Evolutionary conservation across 2,888 invertebrate genomes (phyloP).

Genomic region (Linnaemya vulpina): DNA sequence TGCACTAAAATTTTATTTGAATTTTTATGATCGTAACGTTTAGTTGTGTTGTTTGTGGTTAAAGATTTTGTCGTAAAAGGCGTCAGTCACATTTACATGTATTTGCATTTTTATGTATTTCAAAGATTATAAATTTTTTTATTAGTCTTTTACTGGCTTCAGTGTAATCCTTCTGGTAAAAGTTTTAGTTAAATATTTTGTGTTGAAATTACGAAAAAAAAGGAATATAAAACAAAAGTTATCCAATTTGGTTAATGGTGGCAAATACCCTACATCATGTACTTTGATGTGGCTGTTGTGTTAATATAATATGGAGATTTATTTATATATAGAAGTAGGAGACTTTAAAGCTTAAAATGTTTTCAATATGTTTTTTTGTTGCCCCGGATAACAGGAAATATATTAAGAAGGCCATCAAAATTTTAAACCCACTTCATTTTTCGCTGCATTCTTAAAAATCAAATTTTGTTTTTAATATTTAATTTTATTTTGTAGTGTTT

Average conservation of each 20-base stretch:
- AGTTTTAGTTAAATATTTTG: constrained; percentile 16
- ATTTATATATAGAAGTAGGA: no score
- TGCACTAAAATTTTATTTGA: constrained; percentile 14
- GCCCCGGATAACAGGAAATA: no score
- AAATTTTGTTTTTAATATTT: no score
- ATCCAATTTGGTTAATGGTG: constrained; percentile 31
- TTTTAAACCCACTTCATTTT: no score
- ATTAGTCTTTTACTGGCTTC: constrained; percentile 5
- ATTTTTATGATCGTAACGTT: constrained; percentile 49
- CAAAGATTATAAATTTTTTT: constrained; percentile 18
- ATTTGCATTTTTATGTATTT: constrained; percentile 55
- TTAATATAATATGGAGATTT: no score
- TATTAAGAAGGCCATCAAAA: no score
- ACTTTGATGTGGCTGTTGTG: neutral
- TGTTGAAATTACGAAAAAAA: neutral
- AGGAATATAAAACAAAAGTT: neutral
- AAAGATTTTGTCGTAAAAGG: constrained; percentile 51
- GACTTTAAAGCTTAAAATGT: no score
- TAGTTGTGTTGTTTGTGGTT: constrained; percentile 54
- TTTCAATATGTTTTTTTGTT: no score
- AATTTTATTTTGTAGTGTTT: neutral
- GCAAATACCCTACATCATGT: constrained; percentile 1
- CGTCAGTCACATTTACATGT: constrained; percentile 54
- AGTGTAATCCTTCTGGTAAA: constrained; percentile 28
- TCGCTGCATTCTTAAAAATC: no score